These are phyloP conservation scores for Pristionchus japonicus DNA, from an alignment of 2,888 invertebrate species.

Conservation along the genomic window DNA sequence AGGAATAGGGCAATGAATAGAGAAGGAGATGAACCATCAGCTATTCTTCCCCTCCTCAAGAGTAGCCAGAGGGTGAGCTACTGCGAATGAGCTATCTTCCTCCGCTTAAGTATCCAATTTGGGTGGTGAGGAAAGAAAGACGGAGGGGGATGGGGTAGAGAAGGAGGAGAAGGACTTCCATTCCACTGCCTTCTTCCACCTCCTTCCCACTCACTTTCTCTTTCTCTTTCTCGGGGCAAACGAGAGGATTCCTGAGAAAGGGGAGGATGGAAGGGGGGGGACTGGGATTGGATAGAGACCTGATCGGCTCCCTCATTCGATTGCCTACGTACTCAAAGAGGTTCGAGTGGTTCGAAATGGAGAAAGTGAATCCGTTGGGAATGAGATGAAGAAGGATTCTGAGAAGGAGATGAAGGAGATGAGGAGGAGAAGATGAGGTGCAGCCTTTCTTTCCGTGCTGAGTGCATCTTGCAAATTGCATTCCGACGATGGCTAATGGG, in stretches of 20 bases:
- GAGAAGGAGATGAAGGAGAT: not conserved
- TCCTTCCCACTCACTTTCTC: not conserved
- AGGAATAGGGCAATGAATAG: not conserved
- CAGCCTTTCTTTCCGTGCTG: not conserved
- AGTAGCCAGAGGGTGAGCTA: not conserved
- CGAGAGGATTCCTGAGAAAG: not conserved
- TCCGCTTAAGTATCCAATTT: conserved; percentile 41
- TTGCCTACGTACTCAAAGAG: not conserved
- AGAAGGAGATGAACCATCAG: not conserved
- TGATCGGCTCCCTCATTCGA: not conserved
- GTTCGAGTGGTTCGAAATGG: conserved; percentile 1
- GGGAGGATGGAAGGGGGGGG: not conserved
- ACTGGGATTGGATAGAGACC: not conserved
- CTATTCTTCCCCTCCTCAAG: not conserved
- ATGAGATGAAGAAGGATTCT: not conserved
- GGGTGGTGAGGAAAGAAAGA: not conserved
- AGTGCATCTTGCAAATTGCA: not conserved
- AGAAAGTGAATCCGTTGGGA: not conserved
- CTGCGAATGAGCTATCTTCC: conserved; percentile 21
- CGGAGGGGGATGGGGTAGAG: not conserved
- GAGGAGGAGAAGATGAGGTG: not conserved
- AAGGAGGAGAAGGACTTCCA: not conserved
- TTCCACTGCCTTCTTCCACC: not conserved
- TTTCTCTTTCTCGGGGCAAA: not conserved
- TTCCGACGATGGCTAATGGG: not conserved